These are phyloP conservation scores for Cantharis lateralis DNA, from an alignment of 2,888 invertebrate genomes.

Conservation along the genomic window DNA sequence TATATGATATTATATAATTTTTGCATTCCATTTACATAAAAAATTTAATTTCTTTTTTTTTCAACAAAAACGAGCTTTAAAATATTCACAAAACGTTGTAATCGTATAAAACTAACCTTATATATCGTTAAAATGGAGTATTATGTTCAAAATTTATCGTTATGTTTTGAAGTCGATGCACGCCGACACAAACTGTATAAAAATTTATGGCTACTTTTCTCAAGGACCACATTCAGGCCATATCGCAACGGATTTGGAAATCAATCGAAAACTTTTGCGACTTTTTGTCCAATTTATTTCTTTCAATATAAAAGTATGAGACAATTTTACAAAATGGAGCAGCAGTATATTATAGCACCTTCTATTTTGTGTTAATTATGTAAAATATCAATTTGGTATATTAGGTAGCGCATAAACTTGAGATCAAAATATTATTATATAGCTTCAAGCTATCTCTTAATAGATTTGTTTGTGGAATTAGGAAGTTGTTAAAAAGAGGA, in stretches of 20 bases:
- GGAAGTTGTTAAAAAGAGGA: conserved; percentile 27
- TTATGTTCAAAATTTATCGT: conserved; percentile 41
- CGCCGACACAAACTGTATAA: conserved; percentile 43
- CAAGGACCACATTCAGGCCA: conserved; percentile 32
- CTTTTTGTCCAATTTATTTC: conserved; percentile 17
- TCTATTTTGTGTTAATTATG: not conserved
- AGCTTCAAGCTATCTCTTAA: conserved; percentile 8
- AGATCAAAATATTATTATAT: not conserved
- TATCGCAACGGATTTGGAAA: conserved; percentile 32
- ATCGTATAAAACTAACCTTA: conserved; percentile 24
- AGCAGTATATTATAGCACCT: not conserved
- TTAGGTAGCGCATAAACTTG: not conserved
- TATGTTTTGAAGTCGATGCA: conserved; percentile 43
- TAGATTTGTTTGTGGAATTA: conserved; percentile 25
- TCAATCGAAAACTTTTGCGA: conserved; percentile 31
- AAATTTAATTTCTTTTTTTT: not conserved
- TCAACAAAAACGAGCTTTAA: not conserved
- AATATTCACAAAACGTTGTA: conserved; percentile 10
- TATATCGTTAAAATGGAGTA: conserved; percentile 24
- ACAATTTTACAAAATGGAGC: not conserved
- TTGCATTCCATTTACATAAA: not conserved
- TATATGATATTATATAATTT: conserved; percentile 6
- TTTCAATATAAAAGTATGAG: conserved; percentile 26
- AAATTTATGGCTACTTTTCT: conserved; percentile 44
- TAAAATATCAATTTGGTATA: not conserved